These are phyloP conservation scores for Mamestra configurata DNA, from an alignment of 1,140 invertebrate genomes.

Conservation along the genomic window DNA sequence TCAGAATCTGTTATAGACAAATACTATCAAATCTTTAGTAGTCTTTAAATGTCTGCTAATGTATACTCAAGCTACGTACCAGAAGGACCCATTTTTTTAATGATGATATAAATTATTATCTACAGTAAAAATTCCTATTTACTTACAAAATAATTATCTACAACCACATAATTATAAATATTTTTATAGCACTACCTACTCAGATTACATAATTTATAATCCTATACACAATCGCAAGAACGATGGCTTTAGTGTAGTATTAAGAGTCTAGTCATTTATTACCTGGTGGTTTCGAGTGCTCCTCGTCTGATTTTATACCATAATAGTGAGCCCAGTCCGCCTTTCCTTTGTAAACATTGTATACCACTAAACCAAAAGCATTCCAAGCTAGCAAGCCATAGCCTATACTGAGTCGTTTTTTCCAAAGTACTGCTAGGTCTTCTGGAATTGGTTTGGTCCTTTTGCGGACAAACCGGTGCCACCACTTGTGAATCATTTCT, in stretches of 20 bases:
- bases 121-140: too few relatives aligned
- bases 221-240: neutral
- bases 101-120: too few relatives aligned
- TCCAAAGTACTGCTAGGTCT: constrained; percentile 88
- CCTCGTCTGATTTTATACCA: constrained; percentile 89
- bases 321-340: constrained; percentile 90
- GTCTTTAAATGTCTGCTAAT: too few relatives aligned
- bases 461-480: constrained; percentile 87
- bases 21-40: too few relatives aligned
- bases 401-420: constrained; percentile 88
- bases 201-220: too few relatives aligned
- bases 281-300: constrained; percentile 87
- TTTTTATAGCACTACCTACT: too few relatives aligned
- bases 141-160: too few relatives aligned
- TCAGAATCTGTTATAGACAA: too few relatives aligned
- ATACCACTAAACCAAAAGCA: constrained; percentile 89
- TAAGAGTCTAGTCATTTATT: constrained; percentile 3
- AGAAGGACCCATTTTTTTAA: too few relatives aligned
- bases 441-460: constrained; percentile 89
- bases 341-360: constrained; percentile 88
- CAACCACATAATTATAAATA: too few relatives aligned
- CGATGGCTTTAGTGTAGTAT: neutral
- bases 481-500: constrained; percentile 81
- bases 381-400: constrained; percentile 90
- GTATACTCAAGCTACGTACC: too few relatives aligned